phyloP scores from a whole-genome alignment of 2,113 vertebrate genomes.

The Rhineura floridana region DNA sequence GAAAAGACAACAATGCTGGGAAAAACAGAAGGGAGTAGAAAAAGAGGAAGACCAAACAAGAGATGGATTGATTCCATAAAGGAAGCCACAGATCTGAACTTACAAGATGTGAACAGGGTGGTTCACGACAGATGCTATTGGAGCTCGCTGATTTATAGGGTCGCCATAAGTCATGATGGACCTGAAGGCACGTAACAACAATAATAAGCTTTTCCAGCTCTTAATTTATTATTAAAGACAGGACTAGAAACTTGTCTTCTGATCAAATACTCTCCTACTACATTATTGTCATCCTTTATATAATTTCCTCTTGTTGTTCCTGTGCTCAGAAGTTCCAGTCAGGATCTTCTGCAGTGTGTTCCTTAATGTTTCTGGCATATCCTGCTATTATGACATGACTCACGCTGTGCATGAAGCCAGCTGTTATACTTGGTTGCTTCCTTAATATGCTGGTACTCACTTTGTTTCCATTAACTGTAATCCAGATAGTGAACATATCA shows the following conservation, averaged over 20 bases:
- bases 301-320: neutral
- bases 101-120: too few relatives aligned
- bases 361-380: constrained; percentile 10
- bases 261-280: neutral
- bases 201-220: too few relatives aligned
- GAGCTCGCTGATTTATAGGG: too few relatives aligned
- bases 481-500: neutral
- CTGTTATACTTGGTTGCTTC: neutral
- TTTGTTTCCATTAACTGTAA: constrained; percentile 2
- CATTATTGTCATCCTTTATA: neutral
- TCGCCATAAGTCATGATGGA: too few relatives aligned
- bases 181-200: too few relatives aligned
- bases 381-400: constrained; percentile 8
- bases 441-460: neutral
- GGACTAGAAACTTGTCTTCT: neutral
- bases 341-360: neutral
- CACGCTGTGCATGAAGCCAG: neutral
- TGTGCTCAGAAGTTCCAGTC: neutral
- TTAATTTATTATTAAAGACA: neutral
- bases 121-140: too few relatives aligned
- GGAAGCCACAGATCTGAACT: too few relatives aligned
- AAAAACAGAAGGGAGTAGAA: too few relatives aligned
- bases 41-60: too few relatives aligned
- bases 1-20: too few relatives aligned
- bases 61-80: too few relatives aligned